phyloP scores from a whole-genome alignment of 2,888 invertebrate genomes.

The Holacanthella duospinosa region DNA sequence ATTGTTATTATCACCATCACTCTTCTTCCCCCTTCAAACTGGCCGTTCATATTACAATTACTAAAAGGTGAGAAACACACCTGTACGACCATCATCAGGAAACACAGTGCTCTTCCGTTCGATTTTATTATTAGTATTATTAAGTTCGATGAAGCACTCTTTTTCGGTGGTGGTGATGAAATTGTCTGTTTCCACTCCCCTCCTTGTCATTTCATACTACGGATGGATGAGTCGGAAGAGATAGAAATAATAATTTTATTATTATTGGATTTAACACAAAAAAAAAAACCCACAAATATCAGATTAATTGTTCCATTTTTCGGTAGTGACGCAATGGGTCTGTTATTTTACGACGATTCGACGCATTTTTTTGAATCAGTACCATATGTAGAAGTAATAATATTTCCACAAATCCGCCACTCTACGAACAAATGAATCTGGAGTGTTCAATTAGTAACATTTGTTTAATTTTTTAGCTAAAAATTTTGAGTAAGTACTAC shows the following conservation, averaged over 20 bases:
- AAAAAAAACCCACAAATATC: too few species aligned
- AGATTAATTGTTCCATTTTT: too few species aligned
- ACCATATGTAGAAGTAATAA: too few species aligned
- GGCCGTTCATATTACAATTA: background rate
- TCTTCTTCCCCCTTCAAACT: background rate
- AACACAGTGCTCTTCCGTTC: background rate
- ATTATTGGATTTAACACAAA: background rate
- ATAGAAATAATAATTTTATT: background rate
- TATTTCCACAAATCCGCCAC: too few species aligned
- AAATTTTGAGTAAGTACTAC: too few species aligned
- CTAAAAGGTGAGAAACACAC: background rate
- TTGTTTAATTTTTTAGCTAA: too few species aligned
- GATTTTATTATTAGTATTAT: too few species aligned
- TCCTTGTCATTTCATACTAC: background rate
- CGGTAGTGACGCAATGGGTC: too few species aligned
- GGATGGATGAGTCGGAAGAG: background rate
- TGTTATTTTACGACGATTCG: too few species aligned
- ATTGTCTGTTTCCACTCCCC: background rate
- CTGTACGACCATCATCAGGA: background rate
- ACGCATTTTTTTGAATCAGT: too few species aligned
- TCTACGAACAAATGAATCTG: too few species aligned
- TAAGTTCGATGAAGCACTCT: background rate
- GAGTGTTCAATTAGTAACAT: too few species aligned
- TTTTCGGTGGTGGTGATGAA: background rate
- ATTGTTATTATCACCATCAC: background rate